Conservation (phyloP, 2,888 invertebrate species). For the Drosophila neonasuta region DNA sequence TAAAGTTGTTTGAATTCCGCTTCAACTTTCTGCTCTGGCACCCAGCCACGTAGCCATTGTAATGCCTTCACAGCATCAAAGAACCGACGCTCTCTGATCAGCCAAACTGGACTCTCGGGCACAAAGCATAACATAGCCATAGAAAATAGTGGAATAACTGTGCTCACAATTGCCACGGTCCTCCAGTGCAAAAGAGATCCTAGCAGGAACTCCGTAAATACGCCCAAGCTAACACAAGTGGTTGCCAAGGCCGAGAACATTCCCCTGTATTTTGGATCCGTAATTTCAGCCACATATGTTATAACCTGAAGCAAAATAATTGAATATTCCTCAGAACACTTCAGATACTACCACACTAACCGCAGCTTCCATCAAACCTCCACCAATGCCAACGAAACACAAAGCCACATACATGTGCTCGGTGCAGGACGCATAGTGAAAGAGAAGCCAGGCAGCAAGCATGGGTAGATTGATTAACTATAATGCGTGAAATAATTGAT, state of each 20-base stretch:
- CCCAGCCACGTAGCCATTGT: constrained; percentile 28
- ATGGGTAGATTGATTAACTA: constrained; percentile 19
- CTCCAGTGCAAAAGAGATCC: constrained; percentile 88
- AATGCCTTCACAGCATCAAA: constrained; percentile 11
- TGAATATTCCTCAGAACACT: background rate
- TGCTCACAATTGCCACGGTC: constrained; percentile 86
- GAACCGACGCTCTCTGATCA: constrained; percentile 9
- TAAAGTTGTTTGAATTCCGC: constrained; percentile 15
- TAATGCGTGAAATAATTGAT: background rate
- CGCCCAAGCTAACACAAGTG: constrained; percentile 88
- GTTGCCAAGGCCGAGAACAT: constrained; percentile 87
- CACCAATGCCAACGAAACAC: constrained; percentile 20
- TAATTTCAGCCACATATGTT: constrained; percentile 82
- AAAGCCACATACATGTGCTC: constrained; percentile 90
- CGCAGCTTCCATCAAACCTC: constrained; percentile 81
- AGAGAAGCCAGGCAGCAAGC: constrained; percentile 24
- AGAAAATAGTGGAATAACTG: constrained; percentile 74
- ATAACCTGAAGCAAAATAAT: constrained; percentile 11
- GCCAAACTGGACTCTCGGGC: constrained; percentile 87
- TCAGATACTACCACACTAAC: background rate
- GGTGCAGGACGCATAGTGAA: constrained; percentile 79
- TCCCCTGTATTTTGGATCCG: constrained; percentile 90
- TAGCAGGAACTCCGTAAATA: constrained; percentile 88
- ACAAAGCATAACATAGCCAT: constrained; percentile 82
- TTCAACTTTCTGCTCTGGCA: constrained; percentile 14